Evolutionary conservation across 2,797 vertebrate species (phyloP).

Genomic region (Hyperoplus immaculatus): DNA sequence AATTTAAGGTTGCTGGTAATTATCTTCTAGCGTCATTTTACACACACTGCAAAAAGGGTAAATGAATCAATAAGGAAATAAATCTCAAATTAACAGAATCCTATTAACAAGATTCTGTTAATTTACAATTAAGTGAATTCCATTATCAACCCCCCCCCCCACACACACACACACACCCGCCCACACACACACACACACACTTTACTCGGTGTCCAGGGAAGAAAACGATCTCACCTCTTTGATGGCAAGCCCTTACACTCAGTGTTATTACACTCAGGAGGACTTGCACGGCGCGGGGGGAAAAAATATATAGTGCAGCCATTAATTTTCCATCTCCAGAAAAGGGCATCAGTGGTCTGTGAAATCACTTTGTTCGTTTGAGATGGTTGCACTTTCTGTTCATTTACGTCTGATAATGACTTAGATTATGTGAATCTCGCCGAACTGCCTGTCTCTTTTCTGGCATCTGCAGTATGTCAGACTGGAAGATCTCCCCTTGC

Average conservation of each 20-base stretch:
- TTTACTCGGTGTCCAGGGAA: conserved; percentile 65
- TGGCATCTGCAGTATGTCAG: conserved; percentile 78
- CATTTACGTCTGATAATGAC: conserved; percentile 89
- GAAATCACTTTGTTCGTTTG: conserved; percentile 90
- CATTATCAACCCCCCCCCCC: conserved; percentile 75
- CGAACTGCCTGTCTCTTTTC: conserved; percentile 77
- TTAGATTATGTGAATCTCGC: conserved; percentile 85
- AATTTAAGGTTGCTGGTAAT: conserved; percentile 74
- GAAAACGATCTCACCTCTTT: conserved; percentile 74
- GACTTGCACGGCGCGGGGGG: conserved; percentile 71
- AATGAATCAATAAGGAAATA: conserved; percentile 80
- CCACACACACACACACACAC: conserved; percentile 8
- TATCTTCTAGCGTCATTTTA: conserved; percentile 75
- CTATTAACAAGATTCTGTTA: conserved; percentile 82
- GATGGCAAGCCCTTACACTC: conserved; percentile 75
- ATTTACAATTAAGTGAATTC: conserved; percentile 83
- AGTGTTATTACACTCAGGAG: conserved; percentile 81
- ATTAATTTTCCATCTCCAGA: conserved; percentile 89
- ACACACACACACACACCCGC: too few species aligned
- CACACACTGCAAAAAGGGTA: conserved; percentile 67
- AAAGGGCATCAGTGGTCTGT: conserved; percentile 89
- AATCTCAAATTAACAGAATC: conserved; percentile 82
- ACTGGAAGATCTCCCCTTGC: conserved; percentile 80
- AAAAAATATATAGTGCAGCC: conserved; percentile 81
- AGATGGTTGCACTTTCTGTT: conserved; percentile 89